These are phyloP conservation scores for Clupea harengus DNA, from an alignment of 2,113 vertebrate genomes.

Conservation along the genomic window DNA sequence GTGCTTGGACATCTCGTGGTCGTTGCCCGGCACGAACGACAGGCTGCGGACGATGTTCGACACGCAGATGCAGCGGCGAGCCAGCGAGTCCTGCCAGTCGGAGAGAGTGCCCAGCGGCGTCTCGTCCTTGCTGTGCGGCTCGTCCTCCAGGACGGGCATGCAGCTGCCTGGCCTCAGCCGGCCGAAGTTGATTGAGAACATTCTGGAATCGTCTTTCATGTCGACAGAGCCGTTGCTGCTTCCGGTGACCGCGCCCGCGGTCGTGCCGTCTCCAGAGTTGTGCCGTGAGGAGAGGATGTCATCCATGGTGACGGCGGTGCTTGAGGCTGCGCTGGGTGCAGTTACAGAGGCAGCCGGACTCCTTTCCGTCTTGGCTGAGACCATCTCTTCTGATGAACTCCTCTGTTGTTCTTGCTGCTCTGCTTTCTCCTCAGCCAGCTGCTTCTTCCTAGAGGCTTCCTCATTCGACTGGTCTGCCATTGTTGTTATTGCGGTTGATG, in stretches of 20 bases:
- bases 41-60: slow-evolving; percentile 97
- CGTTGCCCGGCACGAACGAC: slow-evolving; percentile 94
- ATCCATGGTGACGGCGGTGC: slow-evolving; percentile 86
- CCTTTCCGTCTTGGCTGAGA: slow-evolving; percentile 30
- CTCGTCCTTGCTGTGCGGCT: slow-evolving; percentile 97
- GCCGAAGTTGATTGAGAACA: neutral
- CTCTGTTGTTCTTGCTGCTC: slow-evolving; percentile 50
- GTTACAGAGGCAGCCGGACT: neutral
- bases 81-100: slow-evolving; percentile 95
- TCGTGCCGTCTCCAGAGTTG: neutral
- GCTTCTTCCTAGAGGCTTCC: slow-evolving; percentile 57
- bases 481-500: neutral
- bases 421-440: slow-evolving; percentile 59
- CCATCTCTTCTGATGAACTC: slow-evolving; percentile 26
- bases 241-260: slow-evolving; percentile 64
- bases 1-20: slow-evolving; percentile 96
- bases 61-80: slow-evolving; percentile 90
- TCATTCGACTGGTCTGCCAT: slow-evolving; percentile 61
- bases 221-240: slow-evolving; percentile 56
- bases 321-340: slow-evolving; percentile 23
- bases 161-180: neutral
- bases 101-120: slow-evolving; percentile 90
- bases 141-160: slow-evolving; percentile 86
- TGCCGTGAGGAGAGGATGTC: slow-evolving; percentile 84
- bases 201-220: neutral